Conservation (phyloP, 2,113 vertebrate species). For the Prolemur simus region DNA sequence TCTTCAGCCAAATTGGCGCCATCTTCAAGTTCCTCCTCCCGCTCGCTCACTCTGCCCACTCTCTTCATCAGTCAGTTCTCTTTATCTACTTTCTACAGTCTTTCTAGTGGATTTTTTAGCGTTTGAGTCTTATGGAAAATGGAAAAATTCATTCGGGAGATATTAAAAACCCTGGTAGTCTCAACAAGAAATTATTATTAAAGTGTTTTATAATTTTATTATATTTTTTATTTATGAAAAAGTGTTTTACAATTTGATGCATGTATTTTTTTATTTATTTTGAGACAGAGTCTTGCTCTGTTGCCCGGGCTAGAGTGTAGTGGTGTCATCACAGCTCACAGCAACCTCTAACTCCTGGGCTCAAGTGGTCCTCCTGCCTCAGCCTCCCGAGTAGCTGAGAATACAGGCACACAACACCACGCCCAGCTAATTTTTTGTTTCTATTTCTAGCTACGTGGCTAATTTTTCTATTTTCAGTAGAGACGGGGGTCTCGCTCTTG, state of each 20-base stretch:
- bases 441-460: too few relatives aligned
- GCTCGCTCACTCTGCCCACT: constrained; percentile 78
- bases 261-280: background rate
- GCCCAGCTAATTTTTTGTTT: too few relatives aligned
- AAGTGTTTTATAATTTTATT: constrained; percentile 13
- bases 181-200: constrained; percentile 59
- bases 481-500: too few relatives aligned
- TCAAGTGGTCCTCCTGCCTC: too few relatives aligned
- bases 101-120: constrained; percentile 77
- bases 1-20: constrained; percentile 84
- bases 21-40: constrained; percentile 85
- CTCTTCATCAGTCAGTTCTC: constrained; percentile 53
- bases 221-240: background rate
- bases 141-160: constrained; percentile 62
- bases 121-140: constrained; percentile 81
- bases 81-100: constrained; percentile 59
- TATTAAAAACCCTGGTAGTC: constrained; percentile 60
- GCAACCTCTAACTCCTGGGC: too few relatives aligned
- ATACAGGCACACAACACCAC: too few relatives aligned
- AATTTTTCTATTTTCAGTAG: too few relatives aligned
- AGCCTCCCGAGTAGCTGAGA: too few relatives aligned
- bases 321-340: too few relatives aligned
- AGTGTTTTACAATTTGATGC: constrained; percentile 21
- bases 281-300: too few relatives aligned
- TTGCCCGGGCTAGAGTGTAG: too few relatives aligned